phyloP scores from a whole-genome alignment of 2,888 invertebrate species.

The Phengaris arion region DNA sequence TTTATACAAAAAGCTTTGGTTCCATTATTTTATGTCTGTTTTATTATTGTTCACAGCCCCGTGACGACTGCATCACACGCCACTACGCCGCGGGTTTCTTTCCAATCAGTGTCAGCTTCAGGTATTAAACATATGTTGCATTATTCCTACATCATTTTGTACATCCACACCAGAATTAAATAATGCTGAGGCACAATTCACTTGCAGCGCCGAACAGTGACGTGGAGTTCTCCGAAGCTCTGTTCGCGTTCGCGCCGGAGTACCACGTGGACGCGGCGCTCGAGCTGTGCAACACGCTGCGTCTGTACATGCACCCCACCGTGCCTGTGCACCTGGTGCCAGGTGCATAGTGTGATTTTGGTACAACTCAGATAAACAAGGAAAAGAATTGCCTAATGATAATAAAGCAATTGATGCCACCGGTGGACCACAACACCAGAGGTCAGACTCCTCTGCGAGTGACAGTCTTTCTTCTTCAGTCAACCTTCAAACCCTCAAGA shows the following conservation, averaged over 20 bases:
- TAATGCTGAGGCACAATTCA: background rate
- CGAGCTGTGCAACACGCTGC: constrained; percentile 81
- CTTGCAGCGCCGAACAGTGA: background rate
- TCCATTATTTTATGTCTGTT: background rate
- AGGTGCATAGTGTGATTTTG: constrained; percentile 45
- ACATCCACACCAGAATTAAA: too few relatives aligned
- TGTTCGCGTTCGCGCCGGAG: constrained; percentile 86
- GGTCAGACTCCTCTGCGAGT: too few relatives aligned
- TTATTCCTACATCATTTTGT: too few relatives aligned
- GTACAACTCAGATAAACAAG: too few relatives aligned
- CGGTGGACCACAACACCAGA: too few relatives aligned
- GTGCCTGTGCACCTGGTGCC: constrained; percentile 75
- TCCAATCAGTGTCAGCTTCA: background rate
- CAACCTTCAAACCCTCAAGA: too few relatives aligned
- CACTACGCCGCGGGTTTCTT: background rate
- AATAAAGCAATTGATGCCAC: too few relatives aligned
- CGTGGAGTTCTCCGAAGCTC: constrained; percentile 57
- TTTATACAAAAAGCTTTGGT: too few relatives aligned
- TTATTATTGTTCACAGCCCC: background rate
- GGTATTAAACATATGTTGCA: background rate
- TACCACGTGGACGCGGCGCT: constrained; percentile 85
- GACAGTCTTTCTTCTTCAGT: too few relatives aligned
- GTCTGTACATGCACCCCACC: constrained; percentile 83
- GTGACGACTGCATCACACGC: background rate
- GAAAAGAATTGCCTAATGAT: too few relatives aligned